Evolutionary conservation across 1,140 invertebrate genomes (phyloP).

Genomic region (Nymphalis io): DNA sequence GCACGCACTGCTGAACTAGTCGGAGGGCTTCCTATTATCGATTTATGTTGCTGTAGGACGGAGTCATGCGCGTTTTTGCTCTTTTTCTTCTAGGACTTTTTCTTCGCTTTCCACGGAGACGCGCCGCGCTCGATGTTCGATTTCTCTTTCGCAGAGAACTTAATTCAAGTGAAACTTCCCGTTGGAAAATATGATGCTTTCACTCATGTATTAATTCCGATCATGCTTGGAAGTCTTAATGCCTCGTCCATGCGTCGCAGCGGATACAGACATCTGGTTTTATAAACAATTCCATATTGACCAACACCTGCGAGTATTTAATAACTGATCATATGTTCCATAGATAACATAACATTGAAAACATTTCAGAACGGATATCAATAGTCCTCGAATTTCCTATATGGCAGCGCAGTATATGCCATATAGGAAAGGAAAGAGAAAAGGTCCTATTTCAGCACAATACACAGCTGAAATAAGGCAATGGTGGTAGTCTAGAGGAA

Average conservation of each 20-base stretch:
- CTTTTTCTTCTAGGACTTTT: slow-evolving; percentile 61
- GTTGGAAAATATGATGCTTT: slow-evolving; percentile 67
- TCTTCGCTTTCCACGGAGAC: slow-evolving; percentile 53
- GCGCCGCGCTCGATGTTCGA: slow-evolving; percentile 38
- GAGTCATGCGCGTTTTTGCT: slow-evolving; percentile 53
- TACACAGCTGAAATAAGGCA: slow-evolving; percentile 17
- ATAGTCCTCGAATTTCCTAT: neutral
- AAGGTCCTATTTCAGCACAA: neutral
- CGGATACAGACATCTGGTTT: slow-evolving; percentile 22
- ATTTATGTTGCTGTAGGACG: slow-evolving; percentile 72
- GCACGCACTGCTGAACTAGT: slow-evolving; percentile 79
- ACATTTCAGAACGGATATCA: neutral
- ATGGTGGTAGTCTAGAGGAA: slow-evolving; percentile 26
- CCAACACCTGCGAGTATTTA: slow-evolving; percentile 20
- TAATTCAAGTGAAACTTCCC: slow-evolving; percentile 60
- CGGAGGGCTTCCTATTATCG: slow-evolving; percentile 79
- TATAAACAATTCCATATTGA: slow-evolving; percentile 21
- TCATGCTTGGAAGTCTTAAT: slow-evolving; percentile 35
- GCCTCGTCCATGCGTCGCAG: slow-evolving; percentile 20
- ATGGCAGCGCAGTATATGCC: neutral
- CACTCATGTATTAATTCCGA: slow-evolving; percentile 59
- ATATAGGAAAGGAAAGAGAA: neutral
- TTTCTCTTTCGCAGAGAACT: slow-evolving; percentile 67
- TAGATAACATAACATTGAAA: neutral
- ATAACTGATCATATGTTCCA: neutral